Evolutionary conservation across 2,888 invertebrate species (phyloP).

Genomic region (Seira ritae): DNA sequence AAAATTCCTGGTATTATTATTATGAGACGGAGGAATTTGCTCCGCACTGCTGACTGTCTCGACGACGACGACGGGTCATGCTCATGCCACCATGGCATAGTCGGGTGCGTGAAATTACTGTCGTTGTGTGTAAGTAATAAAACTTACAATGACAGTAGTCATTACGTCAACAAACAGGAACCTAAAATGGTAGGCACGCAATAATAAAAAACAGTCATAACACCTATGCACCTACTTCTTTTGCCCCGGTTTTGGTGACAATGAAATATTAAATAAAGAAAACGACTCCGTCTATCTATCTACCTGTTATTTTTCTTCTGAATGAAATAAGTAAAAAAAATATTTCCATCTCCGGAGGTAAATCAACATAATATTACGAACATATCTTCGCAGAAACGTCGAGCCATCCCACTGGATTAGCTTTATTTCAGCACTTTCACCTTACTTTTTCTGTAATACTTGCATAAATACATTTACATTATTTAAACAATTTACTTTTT

Average conservation of each 20-base stretch:
- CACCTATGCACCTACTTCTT: too few species aligned
- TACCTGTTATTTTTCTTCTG: neutral
- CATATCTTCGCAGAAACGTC: too few species aligned
- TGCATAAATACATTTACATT: too few species aligned
- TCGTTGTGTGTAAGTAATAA: neutral
- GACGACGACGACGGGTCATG: slow-evolving; percentile 12
- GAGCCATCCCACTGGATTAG: too few species aligned
- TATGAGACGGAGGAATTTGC: neutral
- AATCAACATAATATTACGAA: too few species aligned
- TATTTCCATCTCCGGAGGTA: neutral
- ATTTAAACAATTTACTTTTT: too few species aligned
- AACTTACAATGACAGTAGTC: slow-evolving; percentile 29
- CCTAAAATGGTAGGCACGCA: neutral
- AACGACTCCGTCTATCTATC: neutral
- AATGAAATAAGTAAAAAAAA: neutral
- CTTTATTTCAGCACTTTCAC: too few species aligned
- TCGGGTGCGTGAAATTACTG: slow-evolving; percentile 35
- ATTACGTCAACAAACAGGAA: slow-evolving; percentile 4
- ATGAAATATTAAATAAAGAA: slow-evolving; percentile 18
- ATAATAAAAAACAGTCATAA: too few species aligned
- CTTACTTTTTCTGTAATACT: too few species aligned
- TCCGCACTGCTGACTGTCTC: neutral
- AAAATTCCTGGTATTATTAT: neutral
- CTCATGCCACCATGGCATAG: neutral
- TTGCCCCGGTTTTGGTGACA: neutral